Evolutionary conservation across 2,888 invertebrate species (phyloP), one percentile per base, ranked within the genome.

Genomic region (Drosophila lutescens): DNA sequence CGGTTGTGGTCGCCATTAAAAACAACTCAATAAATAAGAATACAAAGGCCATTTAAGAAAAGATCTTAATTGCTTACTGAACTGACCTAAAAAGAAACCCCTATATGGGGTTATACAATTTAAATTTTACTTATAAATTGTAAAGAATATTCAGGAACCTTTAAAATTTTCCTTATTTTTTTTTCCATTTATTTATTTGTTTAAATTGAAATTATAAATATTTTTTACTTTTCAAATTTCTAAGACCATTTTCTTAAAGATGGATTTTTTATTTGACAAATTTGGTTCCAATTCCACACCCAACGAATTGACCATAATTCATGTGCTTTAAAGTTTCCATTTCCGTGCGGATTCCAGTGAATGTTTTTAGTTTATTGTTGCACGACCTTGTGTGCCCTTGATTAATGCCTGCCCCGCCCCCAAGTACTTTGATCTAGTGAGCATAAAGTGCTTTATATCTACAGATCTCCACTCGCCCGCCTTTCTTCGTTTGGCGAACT

Each of bases 311-410:
- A 30, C 30, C 36, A 50, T 63, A 36, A 66, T 50, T 53, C n/a
- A 26, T 50, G 53, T 17, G 40, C 26, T 40, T 40, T 8, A 30
- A 32, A 17, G 20, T 54, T 55, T 44, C 66, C 47, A 63, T 41
- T 63, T 63, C 47, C n/a, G 32, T 49, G 62, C 38, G 23, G 26
- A 23, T 54, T 23, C 32, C 30, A 34, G 41, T 20, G 23, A 55
- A 55, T 36, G 41, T 41, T 34, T 49, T 41, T 32, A 23, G 55
- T 66, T 71, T 75, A 53, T 71, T 67, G 46, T 56, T 41, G 15
- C 44, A 41, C 50, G 81, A 84, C 82, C 89, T 84, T 73, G 79
- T 17, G 43, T 36, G 79, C 67, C 89, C 87, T 87, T 87, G 83
- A 85, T 87, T 80, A 71, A 74, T 75, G 50, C 23, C 49, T n/a